Conservation (phyloP, 2,888 invertebrate species). For the Acanthosepion pharaonis region DNA sequence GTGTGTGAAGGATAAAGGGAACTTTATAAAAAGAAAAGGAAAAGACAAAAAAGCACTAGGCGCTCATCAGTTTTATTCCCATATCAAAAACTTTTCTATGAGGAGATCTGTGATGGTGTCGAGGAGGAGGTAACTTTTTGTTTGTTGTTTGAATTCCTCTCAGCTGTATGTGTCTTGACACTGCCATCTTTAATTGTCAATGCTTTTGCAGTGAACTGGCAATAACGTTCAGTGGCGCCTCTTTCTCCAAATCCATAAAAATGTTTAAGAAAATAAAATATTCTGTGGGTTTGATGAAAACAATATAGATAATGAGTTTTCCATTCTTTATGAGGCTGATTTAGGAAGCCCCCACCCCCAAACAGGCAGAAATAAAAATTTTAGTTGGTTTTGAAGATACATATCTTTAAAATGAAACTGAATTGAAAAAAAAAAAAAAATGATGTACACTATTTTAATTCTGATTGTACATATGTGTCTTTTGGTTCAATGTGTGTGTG, state of each 20-base stretch:
- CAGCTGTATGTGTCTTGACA: background rate
- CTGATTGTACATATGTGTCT: no score
- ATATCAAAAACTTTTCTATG: background rate
- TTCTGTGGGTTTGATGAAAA: background rate
- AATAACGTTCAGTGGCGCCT: no score
- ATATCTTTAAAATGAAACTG: no score
- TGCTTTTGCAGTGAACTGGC: background rate
- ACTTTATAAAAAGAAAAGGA: background rate
- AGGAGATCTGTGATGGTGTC: background rate
- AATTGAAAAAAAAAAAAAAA: no score
- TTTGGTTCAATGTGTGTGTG: no score
- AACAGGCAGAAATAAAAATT: background rate
- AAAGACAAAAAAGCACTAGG: background rate
- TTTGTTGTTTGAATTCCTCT: background rate
- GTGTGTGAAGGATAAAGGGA: background rate
- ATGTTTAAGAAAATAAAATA: no score
- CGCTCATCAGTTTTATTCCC: background rate
- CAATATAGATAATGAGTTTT: background rate
- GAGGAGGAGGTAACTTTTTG: background rate
- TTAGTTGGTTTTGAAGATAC: no score
- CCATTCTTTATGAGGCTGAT: background rate
- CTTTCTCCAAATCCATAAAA: no score
- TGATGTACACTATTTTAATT: no score
- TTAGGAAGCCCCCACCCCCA: background rate
- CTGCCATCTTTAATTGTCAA: background rate